Evolutionary conservation across 2,888 invertebrate species (phyloP).

Genomic region (Acanthosepion lycidas): DNA sequence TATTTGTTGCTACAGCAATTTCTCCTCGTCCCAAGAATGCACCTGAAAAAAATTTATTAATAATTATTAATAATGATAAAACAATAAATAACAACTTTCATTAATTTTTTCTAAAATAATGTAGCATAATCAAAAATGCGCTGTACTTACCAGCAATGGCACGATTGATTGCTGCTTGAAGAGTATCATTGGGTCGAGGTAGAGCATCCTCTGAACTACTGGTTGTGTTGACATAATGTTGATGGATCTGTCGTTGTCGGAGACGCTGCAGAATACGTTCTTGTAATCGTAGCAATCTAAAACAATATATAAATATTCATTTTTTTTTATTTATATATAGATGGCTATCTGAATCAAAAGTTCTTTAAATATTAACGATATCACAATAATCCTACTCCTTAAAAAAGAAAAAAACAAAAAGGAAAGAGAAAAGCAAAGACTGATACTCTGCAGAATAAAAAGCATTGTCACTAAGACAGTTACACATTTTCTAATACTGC

Average conservation of each 20-base stretch:
- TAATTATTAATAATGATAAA: background rate
- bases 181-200: conserved; percentile 67
- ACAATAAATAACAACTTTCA: too few relatives aligned
- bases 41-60: conserved; percentile 60
- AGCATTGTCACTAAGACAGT: too few relatives aligned
- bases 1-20: conserved; percentile 72
- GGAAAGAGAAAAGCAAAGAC: too few relatives aligned
- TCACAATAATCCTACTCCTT: background rate
- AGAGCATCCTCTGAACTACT: conserved; percentile 70
- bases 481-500: too few relatives aligned
- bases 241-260: conserved; percentile 65
- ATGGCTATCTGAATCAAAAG: background rate
- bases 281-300: conserved; percentile 45
- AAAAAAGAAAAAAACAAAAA: too few relatives aligned
- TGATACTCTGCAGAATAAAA: too few relatives aligned
- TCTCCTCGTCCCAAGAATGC: conserved; percentile 73
- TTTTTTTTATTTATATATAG: background rate
- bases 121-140: background rate
- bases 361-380: background rate
- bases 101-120: background rate
- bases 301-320: background rate
- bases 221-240: conserved; percentile 68
- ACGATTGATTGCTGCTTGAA: conserved; percentile 72
- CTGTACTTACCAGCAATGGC: conserved; percentile 69
- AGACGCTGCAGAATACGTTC: conserved; percentile 50